phyloP scores from a whole-genome alignment of 2,797 vertebrate genomes.

The Rachycentron canadum region DNA sequence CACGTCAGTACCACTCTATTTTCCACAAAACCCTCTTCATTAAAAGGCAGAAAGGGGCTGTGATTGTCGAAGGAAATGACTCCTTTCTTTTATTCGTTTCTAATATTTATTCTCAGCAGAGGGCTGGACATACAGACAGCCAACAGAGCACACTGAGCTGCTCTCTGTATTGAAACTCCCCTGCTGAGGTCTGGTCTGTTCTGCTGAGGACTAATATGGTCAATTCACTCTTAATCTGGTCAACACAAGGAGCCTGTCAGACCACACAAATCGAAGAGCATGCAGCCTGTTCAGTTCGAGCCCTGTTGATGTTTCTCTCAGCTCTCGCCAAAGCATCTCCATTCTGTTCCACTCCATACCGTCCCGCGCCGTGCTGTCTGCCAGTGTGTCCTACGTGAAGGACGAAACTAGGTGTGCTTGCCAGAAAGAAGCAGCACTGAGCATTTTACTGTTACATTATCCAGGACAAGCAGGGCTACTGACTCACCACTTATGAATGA shows the following conservation, averaged over 20 bases:
- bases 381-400: constrained; percentile 63
- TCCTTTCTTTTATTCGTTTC: constrained; percentile 24
- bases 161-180: constrained; percentile 44
- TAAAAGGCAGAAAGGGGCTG: constrained; percentile 46
- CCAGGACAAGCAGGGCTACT: constrained; percentile 64
- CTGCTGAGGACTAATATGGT: constrained; percentile 65
- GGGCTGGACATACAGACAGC: constrained; percentile 4
- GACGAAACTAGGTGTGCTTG: constrained; percentile 62
- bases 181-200: constrained; percentile 26
- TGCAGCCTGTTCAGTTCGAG: not conserved
- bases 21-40: constrained; percentile 34
- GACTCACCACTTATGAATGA: constrained; percentile 72
- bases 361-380: constrained; percentile 52
- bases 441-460: constrained; percentile 70
- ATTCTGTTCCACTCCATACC: constrained; percentile 35
- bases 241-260: constrained; percentile 37
- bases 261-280: constrained; percentile 39
- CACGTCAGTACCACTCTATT: constrained; percentile 25
- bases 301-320: constrained; percentile 22
- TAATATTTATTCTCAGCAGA: constrained; percentile 14
- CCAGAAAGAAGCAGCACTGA: constrained; percentile 71
- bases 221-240: constrained; percentile 42
- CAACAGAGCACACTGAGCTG: constrained; percentile 32
- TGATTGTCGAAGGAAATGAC: constrained; percentile 26
- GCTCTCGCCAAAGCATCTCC: constrained; percentile 13